Base-by-base conservation (phyloP, 2,113 vertebrate species). In the Daboia siamensis region DNA sequence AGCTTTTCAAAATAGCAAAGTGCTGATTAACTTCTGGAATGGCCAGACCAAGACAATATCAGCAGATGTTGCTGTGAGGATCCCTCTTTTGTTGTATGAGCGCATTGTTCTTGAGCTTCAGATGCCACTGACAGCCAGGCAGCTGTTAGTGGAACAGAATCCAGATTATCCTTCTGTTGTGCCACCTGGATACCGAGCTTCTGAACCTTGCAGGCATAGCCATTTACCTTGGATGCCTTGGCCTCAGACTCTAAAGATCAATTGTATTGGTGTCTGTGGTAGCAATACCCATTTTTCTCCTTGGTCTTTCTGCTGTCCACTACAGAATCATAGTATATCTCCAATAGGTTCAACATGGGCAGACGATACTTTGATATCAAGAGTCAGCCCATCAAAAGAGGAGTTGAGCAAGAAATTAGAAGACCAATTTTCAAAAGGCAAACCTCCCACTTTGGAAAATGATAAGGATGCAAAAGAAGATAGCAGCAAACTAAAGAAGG, bases 1-100 rank as follows among this genome's bases (percentile, higher is more conserved):
- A 97, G 97, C 74, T 15, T 89, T 56, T 88, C 94, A 3, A 26
- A 89, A 89, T 51, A 93, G 23, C 1, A 13, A 23, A 33, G 96
- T 96, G 48, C 92, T 97, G 46, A 96, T 98, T 64, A 97, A 64
- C 92, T 97, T 97, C 95, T 98, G 97, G 97, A 97, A 97, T 10
- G 97, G 97, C 4, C 92, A 90, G 69, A 97, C 97, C 4, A 96
- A 96, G 95, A 95, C 95, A 7, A 93, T 98, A 51, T 26, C 96
- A 84, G 86, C 93, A 54, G 94, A 90, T n/a, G 92, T 94, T 29
- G 95, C 96, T 80, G 54, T 97, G 84, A 0, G 23, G 84, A 95
- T 97, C 80, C 93, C 97, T 24, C 91, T 92, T 89, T 59, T 91
- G 17, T 86, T 97, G 2, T 94, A 96, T 0, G 96, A 97, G 0